phyloP scores from a whole-genome alignment of 2,888 invertebrate species.

The Villa cingulata region DNA sequence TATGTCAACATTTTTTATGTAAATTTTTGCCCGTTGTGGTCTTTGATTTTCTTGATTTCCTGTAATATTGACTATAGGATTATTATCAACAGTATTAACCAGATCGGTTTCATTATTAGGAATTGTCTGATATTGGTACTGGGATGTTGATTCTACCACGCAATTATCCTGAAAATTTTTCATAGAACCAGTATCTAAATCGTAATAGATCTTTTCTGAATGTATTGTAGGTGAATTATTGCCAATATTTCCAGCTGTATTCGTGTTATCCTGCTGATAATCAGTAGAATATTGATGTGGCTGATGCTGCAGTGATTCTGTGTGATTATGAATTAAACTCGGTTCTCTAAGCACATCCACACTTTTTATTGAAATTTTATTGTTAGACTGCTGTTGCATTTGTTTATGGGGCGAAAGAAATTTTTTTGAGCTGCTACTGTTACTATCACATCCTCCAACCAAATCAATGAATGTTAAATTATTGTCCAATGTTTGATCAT shows the following conservation, averaged over 20 bases:
- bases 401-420: background rate
- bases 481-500: background rate
- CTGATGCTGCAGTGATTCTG: background rate
- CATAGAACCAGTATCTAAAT: slow-evolving; percentile 6
- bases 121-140: background rate
- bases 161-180: background rate
- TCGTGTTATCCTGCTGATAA: no score
- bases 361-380: slow-evolving; percentile 33
- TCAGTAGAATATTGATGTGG: background rate
- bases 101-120: no score
- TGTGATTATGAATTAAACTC: background rate
- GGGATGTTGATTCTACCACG: background rate
- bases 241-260: no score
- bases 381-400: background rate
- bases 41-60: background rate
- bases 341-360: slow-evolving; percentile 29
- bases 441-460: background rate
- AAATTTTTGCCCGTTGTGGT: slow-evolving; percentile 25
- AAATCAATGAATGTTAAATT: background rate
- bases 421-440: background rate
- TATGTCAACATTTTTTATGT: slow-evolving; percentile 34
- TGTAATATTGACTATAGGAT: background rate
- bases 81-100: background rate
- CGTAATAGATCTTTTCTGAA: background rate
- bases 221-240: no score